phyloP scores from a whole-genome alignment of 2,888 invertebrate genomes.

The Nomada flava region DNA sequence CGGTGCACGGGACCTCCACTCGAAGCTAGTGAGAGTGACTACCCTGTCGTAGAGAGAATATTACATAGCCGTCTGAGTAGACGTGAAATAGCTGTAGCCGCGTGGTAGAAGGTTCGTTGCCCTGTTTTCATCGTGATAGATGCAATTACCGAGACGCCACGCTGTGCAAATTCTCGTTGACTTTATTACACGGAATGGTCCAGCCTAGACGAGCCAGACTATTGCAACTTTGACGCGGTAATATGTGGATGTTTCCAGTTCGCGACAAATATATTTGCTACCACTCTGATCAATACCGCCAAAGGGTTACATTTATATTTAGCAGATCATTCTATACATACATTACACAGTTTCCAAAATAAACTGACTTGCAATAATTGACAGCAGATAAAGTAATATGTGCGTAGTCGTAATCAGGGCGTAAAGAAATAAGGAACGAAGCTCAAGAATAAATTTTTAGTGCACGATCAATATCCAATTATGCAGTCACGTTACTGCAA shows the following conservation, averaged over 20 bases:
- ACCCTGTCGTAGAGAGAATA: constrained; percentile 35
- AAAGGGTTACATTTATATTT: no score
- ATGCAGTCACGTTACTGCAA: neutral
- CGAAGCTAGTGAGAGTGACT: constrained; percentile 1
- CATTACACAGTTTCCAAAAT: no score
- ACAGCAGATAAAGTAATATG: no score
- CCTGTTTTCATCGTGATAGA: constrained; percentile 57
- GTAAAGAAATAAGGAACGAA: neutral
- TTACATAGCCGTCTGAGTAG: constrained; percentile 43
- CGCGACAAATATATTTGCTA: neutral
- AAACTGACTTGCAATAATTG: no score
- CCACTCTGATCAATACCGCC: no score
- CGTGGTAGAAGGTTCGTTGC: constrained; percentile 66
- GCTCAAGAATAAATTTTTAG: neutral
- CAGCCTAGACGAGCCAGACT: no score
- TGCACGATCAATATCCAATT: neutral
- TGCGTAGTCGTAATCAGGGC: neutral
- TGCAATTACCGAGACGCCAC: constrained; percentile 55
- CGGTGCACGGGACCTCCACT: neutral
- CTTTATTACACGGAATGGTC: constrained; percentile 10
- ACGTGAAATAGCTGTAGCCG: constrained; percentile 44
- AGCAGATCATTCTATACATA: no score
- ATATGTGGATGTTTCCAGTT: neutral
- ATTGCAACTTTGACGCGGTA: neutral
- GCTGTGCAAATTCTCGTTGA: constrained; percentile 29